Evolutionary conservation across 2,797 vertebrate genomes (phyloP), one percentile per base, ranked within the genome.

Genomic region (Danio albolineatus): DNA sequence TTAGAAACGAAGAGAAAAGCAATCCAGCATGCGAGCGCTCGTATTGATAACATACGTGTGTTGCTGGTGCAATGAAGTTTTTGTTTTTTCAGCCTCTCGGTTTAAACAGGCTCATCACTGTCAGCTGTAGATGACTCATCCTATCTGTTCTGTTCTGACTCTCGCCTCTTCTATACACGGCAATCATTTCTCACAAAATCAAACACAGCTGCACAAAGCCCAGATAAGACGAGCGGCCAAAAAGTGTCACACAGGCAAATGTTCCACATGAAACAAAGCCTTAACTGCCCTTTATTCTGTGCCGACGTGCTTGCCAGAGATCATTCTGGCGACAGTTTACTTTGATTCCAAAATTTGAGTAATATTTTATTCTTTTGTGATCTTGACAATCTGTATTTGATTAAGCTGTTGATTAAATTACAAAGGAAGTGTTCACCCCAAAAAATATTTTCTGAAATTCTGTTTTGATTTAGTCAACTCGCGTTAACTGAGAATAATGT

Each of bases 201-300:
- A 87, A 87, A 89, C 86, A 87, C 85, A 79, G 83, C 86, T 73
- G 85, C 66, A 54, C 76, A 85, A 89, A 89, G 73, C 73, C 17
- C 17, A 56, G 84, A 56, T 78, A 78, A 78, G 75, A 80, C 19
- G 39, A 54, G 78, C 39, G 21, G 78, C 49, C 78, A 72, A 46
- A 79, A 64, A 79, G 48, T 64, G 59, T 79, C 41, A 61, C 48
- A 73, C 39, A 36, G 67, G 59, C 67, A 82, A 79, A 78, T 70
- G 70, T 79, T 78, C 59, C 51, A 73, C 72, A 43, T 49, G 12
- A 72, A 53, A 71, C 72, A 77, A 76, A 83, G 46, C 64, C 57
- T 65, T 65, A 73, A 72, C 60, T 73, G 69, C 10, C 59, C 39
- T 73, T 79, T 79, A 53, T 72, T 19, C 57, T 54, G 48, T 36